These are phyloP conservation scores for Macquaria australasica DNA, from an alignment of 2,113 vertebrate genomes.

Conservation along the genomic window DNA sequence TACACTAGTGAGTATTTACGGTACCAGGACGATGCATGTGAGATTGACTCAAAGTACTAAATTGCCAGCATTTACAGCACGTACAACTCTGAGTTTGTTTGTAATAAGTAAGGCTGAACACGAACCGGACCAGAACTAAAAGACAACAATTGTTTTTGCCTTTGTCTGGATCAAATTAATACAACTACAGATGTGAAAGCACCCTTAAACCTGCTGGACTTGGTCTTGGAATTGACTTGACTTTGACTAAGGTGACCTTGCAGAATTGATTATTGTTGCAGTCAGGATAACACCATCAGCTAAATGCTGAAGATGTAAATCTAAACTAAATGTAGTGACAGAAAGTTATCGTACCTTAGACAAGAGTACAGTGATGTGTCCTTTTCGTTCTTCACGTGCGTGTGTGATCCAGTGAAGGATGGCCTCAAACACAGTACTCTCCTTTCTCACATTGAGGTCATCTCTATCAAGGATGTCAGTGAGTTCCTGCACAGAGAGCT, in stretches of 20 bases:
- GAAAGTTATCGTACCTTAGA: constrained; percentile 52
- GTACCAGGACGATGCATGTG: no score
- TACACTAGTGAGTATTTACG: no score
- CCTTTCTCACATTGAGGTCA: constrained; percentile 52
- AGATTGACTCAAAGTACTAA: no score
- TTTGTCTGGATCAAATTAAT: background rate
- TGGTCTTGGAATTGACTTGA: background rate
- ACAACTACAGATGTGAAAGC: background rate
- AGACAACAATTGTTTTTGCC: background rate
- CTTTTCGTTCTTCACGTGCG: constrained; percentile 6
- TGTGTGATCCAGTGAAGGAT: constrained; percentile 51
- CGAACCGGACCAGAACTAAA: background rate
- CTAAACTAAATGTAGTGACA: background rate
- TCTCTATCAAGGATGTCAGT: constrained; percentile 79
- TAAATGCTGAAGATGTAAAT: background rate
- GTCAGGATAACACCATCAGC: background rate
- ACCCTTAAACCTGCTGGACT: background rate
- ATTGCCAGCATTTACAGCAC: no score
- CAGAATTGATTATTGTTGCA: background rate
- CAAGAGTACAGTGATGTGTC: constrained; percentile 31
- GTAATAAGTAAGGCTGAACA: background rate
- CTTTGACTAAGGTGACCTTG: background rate
- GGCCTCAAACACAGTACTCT: constrained; percentile 40
- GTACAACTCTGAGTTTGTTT: background rate
- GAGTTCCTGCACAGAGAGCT: constrained; percentile 84